Evolutionary conservation across 2,797 vertebrate species (phyloP).

Genomic region (Selene dorsalis): DNA sequence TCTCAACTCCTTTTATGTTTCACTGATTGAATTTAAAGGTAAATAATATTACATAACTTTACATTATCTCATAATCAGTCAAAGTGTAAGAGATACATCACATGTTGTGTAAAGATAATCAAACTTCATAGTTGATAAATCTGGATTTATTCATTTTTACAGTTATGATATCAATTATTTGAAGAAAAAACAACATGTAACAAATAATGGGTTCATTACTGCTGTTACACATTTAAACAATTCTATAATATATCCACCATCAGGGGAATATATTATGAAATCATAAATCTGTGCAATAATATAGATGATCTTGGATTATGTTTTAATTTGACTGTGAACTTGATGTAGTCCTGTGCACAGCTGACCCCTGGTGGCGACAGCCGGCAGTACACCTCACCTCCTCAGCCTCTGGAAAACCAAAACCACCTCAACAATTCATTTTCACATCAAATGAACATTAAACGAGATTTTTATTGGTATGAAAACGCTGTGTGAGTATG

Average conservation of each 20-base stretch:
- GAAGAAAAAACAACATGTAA: neutral
- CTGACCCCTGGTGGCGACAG: conserved; percentile 76
- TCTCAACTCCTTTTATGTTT: neutral
- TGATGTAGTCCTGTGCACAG: conserved; percentile 68
- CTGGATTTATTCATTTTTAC: neutral
- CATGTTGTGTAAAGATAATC: neutral
- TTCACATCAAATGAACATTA: neutral
- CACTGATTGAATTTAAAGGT: neutral
- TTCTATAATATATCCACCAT: neutral
- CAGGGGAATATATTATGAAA: neutral
- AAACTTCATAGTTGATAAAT: neutral
- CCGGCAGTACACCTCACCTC: conserved; percentile 36
- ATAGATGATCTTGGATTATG: neutral
- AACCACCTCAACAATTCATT: neutral
- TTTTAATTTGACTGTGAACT: neutral
- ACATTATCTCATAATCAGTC: neutral
- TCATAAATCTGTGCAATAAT: neutral
- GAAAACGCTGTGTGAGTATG: neutral
- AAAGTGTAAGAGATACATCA: neutral
- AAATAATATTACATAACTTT: neutral
- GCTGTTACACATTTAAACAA: neutral
- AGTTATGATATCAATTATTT: neutral
- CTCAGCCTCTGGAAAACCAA: neutral
- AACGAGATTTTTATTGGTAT: neutral
- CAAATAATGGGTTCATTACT: neutral